Percentiles rank a stretch among this genome's conserved stretches.
Evolutionary conservation across 2,797 vertebrate species (phyloP).

Genomic region (Peromyscus nudipes): DNA sequence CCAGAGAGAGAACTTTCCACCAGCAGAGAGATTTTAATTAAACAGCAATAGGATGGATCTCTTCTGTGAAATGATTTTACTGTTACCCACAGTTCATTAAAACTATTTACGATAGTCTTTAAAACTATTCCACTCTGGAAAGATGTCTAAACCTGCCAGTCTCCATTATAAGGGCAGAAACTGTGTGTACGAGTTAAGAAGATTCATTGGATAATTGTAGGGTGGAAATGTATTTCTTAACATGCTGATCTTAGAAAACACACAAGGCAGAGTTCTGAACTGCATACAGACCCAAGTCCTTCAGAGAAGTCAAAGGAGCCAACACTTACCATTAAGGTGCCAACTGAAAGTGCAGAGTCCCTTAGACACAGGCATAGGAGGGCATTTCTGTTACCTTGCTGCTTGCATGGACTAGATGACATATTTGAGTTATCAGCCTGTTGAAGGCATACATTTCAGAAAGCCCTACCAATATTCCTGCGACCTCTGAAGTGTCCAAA

Average conservation of each 20-base stretch:
- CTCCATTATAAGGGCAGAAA: conserved; percentile 33
- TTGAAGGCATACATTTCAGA: not conserved
- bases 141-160: conserved; percentile 52
- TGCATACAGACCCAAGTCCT: not conserved
- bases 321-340: not conserved
- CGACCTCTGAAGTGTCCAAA: not conserved
- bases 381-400: not conserved
- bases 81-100: conserved; percentile 78
- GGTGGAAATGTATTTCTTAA: not conserved
- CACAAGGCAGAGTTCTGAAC: too few relatives aligned
- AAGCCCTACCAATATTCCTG: not conserved
- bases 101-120: conserved; percentile 75
- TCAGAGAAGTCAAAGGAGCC: not conserved
- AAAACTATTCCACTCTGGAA: conserved; percentile 76
- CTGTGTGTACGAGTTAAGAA: not conserved
- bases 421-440: not conserved
- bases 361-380: not conserved
- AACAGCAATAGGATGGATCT: conserved; percentile 86
- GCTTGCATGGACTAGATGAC: not conserved
- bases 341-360: not conserved
- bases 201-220: not conserved
- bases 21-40: conserved; percentile 90
- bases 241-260: not conserved
- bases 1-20: conserved; percentile 89
- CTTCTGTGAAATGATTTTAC: conserved; percentile 84